A percentile compares a stretch with the other conserved stretches of the same genome.
Evolutionary conservation across 2,888 invertebrate species (phyloP).

Genomic region (Acrobasis suavella): DNA sequence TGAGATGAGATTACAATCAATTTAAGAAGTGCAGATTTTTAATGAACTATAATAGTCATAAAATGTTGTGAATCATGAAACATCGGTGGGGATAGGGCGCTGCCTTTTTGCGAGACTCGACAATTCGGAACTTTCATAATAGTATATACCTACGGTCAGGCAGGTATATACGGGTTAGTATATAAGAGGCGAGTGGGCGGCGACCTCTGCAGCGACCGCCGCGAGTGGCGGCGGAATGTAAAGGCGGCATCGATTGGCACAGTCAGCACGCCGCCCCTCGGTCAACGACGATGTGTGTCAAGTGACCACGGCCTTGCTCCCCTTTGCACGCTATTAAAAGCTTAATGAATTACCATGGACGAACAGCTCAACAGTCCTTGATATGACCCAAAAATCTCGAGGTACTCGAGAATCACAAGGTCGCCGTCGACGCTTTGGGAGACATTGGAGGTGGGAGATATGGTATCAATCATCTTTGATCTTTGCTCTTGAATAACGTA

Average conservation of each 20-base stretch:
- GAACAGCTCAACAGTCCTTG: constrained; percentile 59
- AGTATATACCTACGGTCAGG: background rate
- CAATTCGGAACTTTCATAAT: background rate
- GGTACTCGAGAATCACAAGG: constrained; percentile 33
- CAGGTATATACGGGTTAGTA: constrained; percentile 23
- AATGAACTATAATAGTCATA: too few species aligned
- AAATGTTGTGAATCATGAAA: background rate
- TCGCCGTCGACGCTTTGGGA: constrained; percentile 29
- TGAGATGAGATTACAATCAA: too few species aligned
- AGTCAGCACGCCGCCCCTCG: constrained; percentile 70
- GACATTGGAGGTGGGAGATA: constrained; percentile 8
- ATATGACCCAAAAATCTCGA: constrained; percentile 48
- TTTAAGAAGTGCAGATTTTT: too few species aligned
- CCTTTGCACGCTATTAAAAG: constrained; percentile 76
- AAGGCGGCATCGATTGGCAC: constrained; percentile 74
- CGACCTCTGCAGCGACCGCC: constrained; percentile 52
- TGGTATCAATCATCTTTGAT: constrained; percentile 37
- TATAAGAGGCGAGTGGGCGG: constrained; percentile 54
- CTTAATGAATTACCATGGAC: constrained; percentile 74
- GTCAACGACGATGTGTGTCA: constrained; percentile 73
- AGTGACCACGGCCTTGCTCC: constrained; percentile 77
- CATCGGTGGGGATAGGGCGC: background rate
- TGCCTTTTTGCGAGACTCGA: background rate
- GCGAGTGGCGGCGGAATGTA: constrained; percentile 51
- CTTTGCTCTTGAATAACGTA: constrained; percentile 8